These are phyloP conservation scores for Pristiophorus japonicus DNA, from an alignment of 2,113 vertebrate genomes.

Conservation along the genomic window DNA sequence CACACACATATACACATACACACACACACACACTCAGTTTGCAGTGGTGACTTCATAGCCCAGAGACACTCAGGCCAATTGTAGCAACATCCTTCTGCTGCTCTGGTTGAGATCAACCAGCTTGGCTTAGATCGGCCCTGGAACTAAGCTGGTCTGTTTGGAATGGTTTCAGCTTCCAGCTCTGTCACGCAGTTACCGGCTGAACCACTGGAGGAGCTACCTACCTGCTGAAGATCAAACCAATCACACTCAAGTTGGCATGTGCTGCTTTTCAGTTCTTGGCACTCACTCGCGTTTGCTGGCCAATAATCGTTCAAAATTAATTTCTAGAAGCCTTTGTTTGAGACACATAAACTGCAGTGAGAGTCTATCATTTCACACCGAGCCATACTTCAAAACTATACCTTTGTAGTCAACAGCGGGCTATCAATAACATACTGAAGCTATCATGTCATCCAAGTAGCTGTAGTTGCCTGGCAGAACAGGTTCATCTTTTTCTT, in stretches of 20 bases:
- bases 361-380: conserved; percentile 11
- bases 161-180: neutral
- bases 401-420: neutral
- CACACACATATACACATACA: neutral
- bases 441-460: neutral
- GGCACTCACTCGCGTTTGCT: neutral
- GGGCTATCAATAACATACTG: neutral
- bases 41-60: neutral
- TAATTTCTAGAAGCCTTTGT: neutral
- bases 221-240: neutral
- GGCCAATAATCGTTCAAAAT: neutral
- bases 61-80: neutral
- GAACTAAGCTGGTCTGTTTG: neutral
- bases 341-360: neutral
- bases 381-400: neutral
- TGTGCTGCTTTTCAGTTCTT: neutral
- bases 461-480: neutral
- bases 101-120: neutral
- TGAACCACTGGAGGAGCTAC: neutral
- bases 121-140: neutral
- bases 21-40: neutral
- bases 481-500: neutral
- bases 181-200: no score
- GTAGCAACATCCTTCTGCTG: neutral
- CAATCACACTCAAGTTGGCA: neutral